Evolutionary conservation across 2,888 invertebrate genomes (phyloP).

Genomic region (Acleris emargana): DNA sequence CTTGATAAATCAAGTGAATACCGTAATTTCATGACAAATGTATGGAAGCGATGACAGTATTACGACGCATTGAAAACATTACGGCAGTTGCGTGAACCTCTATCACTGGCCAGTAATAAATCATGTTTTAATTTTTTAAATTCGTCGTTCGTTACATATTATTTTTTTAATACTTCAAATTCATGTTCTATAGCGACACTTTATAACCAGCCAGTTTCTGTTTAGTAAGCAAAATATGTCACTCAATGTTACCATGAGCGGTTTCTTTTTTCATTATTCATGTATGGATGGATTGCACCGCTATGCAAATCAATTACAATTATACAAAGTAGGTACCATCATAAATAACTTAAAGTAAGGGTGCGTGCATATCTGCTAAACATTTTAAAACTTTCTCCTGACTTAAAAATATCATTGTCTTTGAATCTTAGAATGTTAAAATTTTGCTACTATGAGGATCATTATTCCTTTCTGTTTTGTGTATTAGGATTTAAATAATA

Average conservation of each 20-base stretch:
- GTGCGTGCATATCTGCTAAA: constrained; percentile 11
- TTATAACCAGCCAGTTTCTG: constrained; percentile 15
- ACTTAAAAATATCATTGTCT: too few species aligned
- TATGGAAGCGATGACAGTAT: constrained; percentile 45
- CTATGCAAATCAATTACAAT: constrained; percentile 38
- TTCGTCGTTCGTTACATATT: neutral
- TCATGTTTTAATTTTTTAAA: neutral
- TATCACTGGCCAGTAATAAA: neutral
- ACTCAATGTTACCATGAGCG: constrained; percentile 22
- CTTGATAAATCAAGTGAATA: constrained; percentile 41
- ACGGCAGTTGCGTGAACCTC: constrained; percentile 41
- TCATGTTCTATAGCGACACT: neutral
- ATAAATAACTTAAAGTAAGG: constrained; percentile 31
- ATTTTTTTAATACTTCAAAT: neutral
- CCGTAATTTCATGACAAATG: constrained; percentile 47
- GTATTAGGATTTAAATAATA: too few species aligned
- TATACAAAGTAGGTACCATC: constrained; percentile 32
- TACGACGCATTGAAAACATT: constrained; percentile 51
- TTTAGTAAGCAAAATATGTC: constrained; percentile 32
- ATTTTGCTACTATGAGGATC: too few species aligned
- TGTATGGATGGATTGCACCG: constrained; percentile 29
- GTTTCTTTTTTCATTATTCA: constrained; percentile 26
- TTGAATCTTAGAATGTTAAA: too few species aligned
- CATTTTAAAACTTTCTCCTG: too few species aligned
- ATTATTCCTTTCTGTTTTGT: too few species aligned